These are phyloP conservation scores for Eidolon dupreanum DNA, from an alignment of 2,797 vertebrate genomes.

Conservation along the genomic window DNA sequence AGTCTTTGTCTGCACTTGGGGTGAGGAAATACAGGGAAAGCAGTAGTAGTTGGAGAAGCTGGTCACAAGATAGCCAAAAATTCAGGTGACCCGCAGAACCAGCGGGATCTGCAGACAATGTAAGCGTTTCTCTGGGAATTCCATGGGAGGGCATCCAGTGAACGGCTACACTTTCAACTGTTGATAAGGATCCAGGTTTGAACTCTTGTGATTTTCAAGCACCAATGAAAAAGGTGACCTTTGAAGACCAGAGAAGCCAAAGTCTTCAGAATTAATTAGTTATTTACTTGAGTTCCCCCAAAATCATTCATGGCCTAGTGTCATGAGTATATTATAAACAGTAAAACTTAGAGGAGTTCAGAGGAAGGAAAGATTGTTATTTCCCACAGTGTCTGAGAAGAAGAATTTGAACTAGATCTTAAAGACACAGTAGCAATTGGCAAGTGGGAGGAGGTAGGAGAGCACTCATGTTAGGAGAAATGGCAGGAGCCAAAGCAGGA, in stretches of 20 bases:
- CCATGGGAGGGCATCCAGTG: not conserved
- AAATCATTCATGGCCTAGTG: not conserved
- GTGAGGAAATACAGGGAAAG: not conserved
- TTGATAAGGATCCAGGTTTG: not conserved
- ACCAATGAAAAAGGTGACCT: not conserved
- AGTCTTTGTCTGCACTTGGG: not conserved
- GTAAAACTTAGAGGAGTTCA: not conserved
- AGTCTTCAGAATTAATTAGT: not conserved
- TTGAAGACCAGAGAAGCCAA: not conserved
- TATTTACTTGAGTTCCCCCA: not conserved
- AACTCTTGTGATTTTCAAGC: not conserved
- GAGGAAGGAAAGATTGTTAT: not conserved
- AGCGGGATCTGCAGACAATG: not conserved
- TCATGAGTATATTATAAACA: not conserved
- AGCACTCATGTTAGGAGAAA: not conserved
- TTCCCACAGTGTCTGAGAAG: not conserved
- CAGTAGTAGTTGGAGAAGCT: not conserved
- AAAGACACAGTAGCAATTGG: not conserved
- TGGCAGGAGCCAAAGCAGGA: not conserved
- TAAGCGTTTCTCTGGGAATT: not conserved
- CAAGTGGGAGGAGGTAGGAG: not conserved
- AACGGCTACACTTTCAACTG: not conserved
- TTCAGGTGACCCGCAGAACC: not conserved
- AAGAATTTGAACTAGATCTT: not conserved
- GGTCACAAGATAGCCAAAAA: not conserved